These are phyloP conservation scores for Somateria mollissima DNA, from an alignment of 2,797 vertebrate species.

Conservation along the genomic window DNA sequence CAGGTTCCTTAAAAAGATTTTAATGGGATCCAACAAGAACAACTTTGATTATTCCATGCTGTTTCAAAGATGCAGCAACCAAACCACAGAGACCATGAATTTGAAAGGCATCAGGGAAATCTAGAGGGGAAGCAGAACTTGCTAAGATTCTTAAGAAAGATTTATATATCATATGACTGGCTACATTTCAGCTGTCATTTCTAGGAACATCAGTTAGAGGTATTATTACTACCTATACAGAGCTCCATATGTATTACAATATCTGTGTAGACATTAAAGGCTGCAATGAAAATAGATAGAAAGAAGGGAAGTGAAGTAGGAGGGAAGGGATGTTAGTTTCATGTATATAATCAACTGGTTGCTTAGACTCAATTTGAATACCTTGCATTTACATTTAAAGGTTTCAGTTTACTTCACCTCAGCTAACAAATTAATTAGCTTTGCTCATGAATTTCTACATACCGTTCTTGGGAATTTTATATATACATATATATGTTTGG, in stretches of 20 bases:
- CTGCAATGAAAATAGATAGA: background rate
- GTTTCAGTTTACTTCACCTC: background rate
- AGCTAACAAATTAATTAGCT: background rate
- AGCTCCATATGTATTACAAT: background rate
- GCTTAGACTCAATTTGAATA: background rate
- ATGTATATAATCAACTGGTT: background rate
- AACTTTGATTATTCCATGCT: background rate
- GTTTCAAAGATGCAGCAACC: background rate
- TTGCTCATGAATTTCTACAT: background rate
- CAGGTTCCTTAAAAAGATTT: background rate
- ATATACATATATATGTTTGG: background rate
- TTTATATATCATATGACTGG: slow-evolving; percentile 25
- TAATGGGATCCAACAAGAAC: background rate
- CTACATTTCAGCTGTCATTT: slow-evolving; percentile 45
- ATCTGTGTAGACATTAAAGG: background rate
- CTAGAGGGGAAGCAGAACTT: slow-evolving; percentile 15
- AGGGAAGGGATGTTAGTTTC: background rate
- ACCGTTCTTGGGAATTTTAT: background rate
- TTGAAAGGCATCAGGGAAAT: slow-evolving; percentile 51
- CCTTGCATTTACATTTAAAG: background rate
- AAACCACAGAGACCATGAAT: background rate
- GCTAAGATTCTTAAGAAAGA: background rate
- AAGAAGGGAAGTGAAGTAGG: background rate
- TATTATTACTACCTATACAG: background rate
- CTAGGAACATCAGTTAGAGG: background rate